These are phyloP conservation scores for Limenitis arthemis DNA, from an alignment of 2,888 invertebrate genomes.

Conservation along the genomic window DNA sequence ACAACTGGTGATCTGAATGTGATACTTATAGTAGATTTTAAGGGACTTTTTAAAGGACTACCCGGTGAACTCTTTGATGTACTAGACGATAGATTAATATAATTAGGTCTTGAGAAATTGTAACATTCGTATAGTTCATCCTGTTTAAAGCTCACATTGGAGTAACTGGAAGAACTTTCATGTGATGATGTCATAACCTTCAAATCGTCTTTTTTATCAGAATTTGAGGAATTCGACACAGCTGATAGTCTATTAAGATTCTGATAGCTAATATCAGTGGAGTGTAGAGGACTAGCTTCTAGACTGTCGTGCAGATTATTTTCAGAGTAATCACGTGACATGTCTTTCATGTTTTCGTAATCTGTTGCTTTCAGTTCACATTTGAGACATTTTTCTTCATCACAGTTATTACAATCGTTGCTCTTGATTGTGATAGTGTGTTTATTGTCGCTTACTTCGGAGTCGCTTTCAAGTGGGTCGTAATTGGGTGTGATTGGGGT, in stretches of 20 bases:
- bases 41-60: conserved; percentile 66
- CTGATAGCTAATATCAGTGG: conserved; percentile 63
- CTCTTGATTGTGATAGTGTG: conserved; percentile 52
- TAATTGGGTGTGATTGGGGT: conserved; percentile 55
- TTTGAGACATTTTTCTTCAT: conserved; percentile 54
- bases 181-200: conserved; percentile 63
- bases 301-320: conserved; percentile 40
- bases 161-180: conserved; percentile 60
- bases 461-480: conserved; percentile 61
- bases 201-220: conserved; percentile 43
- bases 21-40: conserved; percentile 81
- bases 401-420: conserved; percentile 46
- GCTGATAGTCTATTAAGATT: conserved; percentile 63
- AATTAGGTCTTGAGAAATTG: conserved; percentile 56
- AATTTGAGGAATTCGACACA: conserved; percentile 57
- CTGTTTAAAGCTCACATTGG: conserved; percentile 50
- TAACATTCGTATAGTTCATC: conserved; percentile 57
- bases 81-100: conserved; percentile 61
- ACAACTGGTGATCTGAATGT: conserved; percentile 77
- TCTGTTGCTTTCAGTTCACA: conserved; percentile 59
- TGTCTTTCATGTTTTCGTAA: conserved; percentile 39
- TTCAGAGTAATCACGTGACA: conserved; percentile 28
- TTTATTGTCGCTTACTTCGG: conserved; percentile 56
- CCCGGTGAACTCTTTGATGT: conserved; percentile 59
- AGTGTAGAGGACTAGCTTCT: conserved; percentile 52